Base-by-base conservation (phyloP, 2,113 vertebrate genomes). In the Chamaea fasciata region DNA sequence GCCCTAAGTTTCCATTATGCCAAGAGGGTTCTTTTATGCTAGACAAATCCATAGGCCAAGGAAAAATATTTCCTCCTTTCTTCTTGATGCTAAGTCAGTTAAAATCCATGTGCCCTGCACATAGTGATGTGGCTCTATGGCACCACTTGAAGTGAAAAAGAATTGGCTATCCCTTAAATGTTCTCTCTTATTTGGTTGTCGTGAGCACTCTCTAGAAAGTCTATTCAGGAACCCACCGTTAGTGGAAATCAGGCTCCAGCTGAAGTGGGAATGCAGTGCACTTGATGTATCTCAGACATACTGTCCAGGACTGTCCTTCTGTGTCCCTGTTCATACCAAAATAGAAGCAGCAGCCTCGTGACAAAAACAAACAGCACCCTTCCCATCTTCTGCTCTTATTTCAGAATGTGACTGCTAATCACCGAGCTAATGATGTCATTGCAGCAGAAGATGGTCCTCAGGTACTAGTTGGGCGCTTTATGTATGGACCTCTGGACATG, bases 401-500 rank as follows among this genome's bases (percentile, higher is more conserved):
- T 44, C 90, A 99, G 99, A 99, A 99, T 6, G 99, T 99, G 71
- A 99, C 99, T 26, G 98, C 98, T 64, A 99, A 99, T 97, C 99
- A 99, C 97, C 97, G 99, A 91, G 99, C 99, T 80, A 99, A 99
- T 6, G 99, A 99, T 1, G 96, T 99, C 87, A 99, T 99, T 41
- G 98, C 98, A 5, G 99, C 98, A 0, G 99, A 99, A 97, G 99
- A 99, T 0, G 98, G 99, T 30, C 98, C 98, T 13, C 99, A 99
- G 96, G 98, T 98, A 10, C 97, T 99, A 56, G 98, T 99, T 56
- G 99, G 99, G 22, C 99, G 99, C 65, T 99, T 99, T 94, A 99
- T 99, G 99, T 99, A 99, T 6, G 99, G 99, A 27, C 99, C 99
- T 64, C 97, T 99, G 63, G 99, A 99, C 97, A 99, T 99, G 99